These are phyloP conservation scores for Platycnemis pennipes DNA, from an alignment of 2,888 invertebrate genomes.

Conservation along the genomic window DNA sequence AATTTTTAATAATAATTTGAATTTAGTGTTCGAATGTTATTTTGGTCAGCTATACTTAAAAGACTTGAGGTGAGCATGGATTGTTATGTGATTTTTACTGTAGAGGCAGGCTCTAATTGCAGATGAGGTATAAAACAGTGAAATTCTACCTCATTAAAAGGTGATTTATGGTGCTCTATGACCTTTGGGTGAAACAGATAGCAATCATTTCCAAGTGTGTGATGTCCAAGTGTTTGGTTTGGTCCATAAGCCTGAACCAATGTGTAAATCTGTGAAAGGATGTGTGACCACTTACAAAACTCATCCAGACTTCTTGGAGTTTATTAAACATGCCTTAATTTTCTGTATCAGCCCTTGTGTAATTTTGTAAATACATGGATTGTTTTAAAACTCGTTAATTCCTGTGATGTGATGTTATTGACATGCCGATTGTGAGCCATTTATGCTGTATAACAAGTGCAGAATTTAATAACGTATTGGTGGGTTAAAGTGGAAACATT, in stretches of 20 bases:
- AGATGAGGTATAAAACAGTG: slow-evolving; percentile 55
- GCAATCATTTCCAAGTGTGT: slow-evolving; percentile 5
- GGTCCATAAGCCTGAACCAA: neutral
- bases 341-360: neutral
- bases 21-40: slow-evolving; percentile 2
- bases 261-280: neutral
- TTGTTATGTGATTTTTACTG: slow-evolving; percentile 61
- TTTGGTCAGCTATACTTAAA: slow-evolving; percentile 34
- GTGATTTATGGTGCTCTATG: slow-evolving; percentile 65
- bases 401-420: slow-evolving; percentile 9
- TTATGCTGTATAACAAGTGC: slow-evolving; percentile 30
- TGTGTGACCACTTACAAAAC: neutral
- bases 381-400: slow-evolving; percentile 29
- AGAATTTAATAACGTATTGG: neutral
- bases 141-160: slow-evolving; percentile 65
- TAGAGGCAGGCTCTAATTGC: slow-evolving; percentile 47
- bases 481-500: slow-evolving; percentile 26
- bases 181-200: slow-evolving; percentile 54
- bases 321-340: slow-evolving; percentile 48
- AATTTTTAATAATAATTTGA: neutral
- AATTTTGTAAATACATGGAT: slow-evolving; percentile 58
- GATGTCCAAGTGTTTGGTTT: slow-evolving; percentile 4
- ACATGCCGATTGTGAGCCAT: neutral
- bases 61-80: slow-evolving; percentile 24
- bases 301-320: slow-evolving; percentile 17